Evolutionary conservation across 1,140 invertebrate genomes (phyloP), one percentile per base, ranked within the genome.

Genomic region (Ostrea denselamellosa): DNA sequence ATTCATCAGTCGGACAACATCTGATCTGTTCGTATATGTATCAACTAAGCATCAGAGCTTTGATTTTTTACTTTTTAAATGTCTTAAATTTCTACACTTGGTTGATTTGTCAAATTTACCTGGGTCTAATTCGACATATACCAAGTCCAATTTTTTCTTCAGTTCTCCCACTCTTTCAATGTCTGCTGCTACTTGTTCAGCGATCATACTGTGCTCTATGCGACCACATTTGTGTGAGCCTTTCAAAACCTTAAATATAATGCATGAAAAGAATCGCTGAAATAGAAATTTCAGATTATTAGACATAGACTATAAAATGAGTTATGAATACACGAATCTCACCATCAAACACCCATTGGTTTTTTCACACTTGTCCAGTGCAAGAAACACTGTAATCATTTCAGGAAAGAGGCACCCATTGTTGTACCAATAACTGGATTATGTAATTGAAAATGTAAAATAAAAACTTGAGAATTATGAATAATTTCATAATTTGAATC

Each of bases 291-390:
- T 44, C 5, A 1, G 2, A 44, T 44, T 1, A 44, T 44, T 44
- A 44, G 34, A 44, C 5, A 44, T 44, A 44, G 34, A 44, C 34
- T 44, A 44, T 44, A 12, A 2, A 56, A 56, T 56, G 2, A 12
- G 54, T 17, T 14, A 58, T 58, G 68, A 25, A 71, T 71, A 12
- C 5, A 8, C 10, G 22, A 71, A 28, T 68, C 53, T 10, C 89
- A 94, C 93, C 93, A 94, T 91, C 9, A 95, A 87, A 86, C 94
- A 94, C 0, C 94, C 93, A 87, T 95, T 95, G 9, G 88, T 85
- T 68, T 92, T 91, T 14, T 89, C 88, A 85, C 93, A 94, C 82
- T 88, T 91, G 84, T 95, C 94, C 10, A 94, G 82, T 5, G 94
- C 91, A 62, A 94, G 92, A 85, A 94, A 94, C 17, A 93, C 93